Percentiles rank a stretch among this genome's conserved stretches.
These are phyloP conservation scores for Hesperia comma DNA, from an alignment of 2,888 invertebrate species.

Conservation along the genomic window DNA sequence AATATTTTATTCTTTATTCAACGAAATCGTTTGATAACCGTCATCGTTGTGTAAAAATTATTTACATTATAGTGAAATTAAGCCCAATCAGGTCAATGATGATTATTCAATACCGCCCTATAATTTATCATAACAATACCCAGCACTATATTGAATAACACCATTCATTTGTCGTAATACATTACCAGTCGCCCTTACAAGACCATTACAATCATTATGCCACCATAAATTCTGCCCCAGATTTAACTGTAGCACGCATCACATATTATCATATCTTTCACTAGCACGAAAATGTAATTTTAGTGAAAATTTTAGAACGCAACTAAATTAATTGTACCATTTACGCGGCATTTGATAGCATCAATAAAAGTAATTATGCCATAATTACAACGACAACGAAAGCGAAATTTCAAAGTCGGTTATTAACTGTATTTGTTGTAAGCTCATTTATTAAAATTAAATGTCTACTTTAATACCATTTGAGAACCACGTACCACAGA, in stretches of 20 bases:
- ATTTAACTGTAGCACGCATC: slow-evolving; percentile 64
- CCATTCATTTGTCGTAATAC: slow-evolving; percentile 57
- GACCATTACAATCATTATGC: slow-evolving; percentile 59
- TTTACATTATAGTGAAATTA: neutral
- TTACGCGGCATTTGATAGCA: slow-evolving; percentile 58
- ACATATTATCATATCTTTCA: slow-evolving; percentile 41
- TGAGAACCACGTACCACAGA: slow-evolving; percentile 38
- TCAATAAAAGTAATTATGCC: slow-evolving; percentile 57
- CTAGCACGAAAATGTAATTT: slow-evolving; percentile 47
- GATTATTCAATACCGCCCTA: neutral
- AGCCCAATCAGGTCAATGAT: neutral
- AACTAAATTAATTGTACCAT: slow-evolving; percentile 62
- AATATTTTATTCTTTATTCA: no score
- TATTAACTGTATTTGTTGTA: slow-evolving; percentile 51
- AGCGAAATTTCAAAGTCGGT: slow-evolving; percentile 59
- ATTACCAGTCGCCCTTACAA: slow-evolving; percentile 65
- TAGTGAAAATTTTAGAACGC: slow-evolving; percentile 65
- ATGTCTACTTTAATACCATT: slow-evolving; percentile 46
- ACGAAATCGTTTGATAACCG: neutral
- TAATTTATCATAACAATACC: slow-evolving; percentile 13
- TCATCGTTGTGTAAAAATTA: neutral
- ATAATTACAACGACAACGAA: slow-evolving; percentile 55
- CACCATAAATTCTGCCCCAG: slow-evolving; percentile 61
- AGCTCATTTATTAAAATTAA: slow-evolving; percentile 47
- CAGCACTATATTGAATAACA: slow-evolving; percentile 44